These are phyloP conservation scores for Cylloceria caligata DNA, from an alignment of 2,888 invertebrate species.

Conservation along the genomic window DNA sequence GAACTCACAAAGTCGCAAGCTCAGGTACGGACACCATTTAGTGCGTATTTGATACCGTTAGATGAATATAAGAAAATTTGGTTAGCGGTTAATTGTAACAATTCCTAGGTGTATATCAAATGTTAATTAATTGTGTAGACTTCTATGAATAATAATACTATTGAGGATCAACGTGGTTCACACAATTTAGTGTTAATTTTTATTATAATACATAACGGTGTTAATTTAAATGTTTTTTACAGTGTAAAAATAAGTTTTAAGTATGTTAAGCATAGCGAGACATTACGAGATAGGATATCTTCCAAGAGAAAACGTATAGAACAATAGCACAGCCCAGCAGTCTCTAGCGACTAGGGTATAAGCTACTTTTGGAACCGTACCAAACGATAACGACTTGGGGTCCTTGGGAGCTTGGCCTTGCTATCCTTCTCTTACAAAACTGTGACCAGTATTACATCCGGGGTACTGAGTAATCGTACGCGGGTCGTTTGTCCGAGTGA, in stretches of 20 bases:
- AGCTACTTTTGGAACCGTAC: conserved; percentile 63
- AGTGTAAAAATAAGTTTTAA: conserved; percentile 11
- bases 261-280: conserved; percentile 12
- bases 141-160: too few species aligned
- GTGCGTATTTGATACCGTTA: too few species aligned
- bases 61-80: too few species aligned
- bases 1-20: too few species aligned
- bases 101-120: too few species aligned
- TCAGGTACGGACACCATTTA: too few species aligned
- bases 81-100: too few species aligned
- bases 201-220: too few species aligned
- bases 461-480: conserved; percentile 56
- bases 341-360: conserved; percentile 55
- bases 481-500: conserved; percentile 49
- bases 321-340: conserved; percentile 6
- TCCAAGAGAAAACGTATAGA: conserved; percentile 14
- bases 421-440: conserved; percentile 30
- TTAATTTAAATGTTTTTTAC: too few species aligned
- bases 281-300: background rate
- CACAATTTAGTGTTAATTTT: too few species aligned
- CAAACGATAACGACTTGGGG: conserved; percentile 66
- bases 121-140: too few species aligned
- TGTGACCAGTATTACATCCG: background rate
- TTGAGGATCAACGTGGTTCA: too few species aligned
- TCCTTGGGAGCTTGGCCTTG: conserved; percentile 39